Evolutionary conservation across 2,888 invertebrate species (phyloP), one percentile per base, ranked within the genome.

Genomic region (Anagyrus pseudococci): DNA sequence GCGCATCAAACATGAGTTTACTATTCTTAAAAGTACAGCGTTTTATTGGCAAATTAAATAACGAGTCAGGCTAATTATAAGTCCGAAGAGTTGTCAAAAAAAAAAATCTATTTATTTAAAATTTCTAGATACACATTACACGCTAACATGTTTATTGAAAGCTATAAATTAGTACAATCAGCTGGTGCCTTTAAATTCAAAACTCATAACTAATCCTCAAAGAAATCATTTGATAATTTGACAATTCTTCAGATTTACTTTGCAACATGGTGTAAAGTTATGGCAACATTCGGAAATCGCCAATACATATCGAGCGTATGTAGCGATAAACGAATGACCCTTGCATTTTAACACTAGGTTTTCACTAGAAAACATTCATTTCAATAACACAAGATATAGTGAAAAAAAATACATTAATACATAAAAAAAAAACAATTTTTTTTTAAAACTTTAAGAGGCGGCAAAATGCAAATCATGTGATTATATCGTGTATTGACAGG

Each of bases 401-500:
- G 47, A 50, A 62, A 57, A 40, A 25, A 46, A 25, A 26, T 25
- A 33, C 22, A 22, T 15, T 37, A 37, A 15, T 50, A 56, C 52
- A 48, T 40, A 29, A 59, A 58, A 54, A 25, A 40, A 40, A 63
- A 55, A 37, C 23, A 29, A 56, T 26, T 37, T 43, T 47, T 37
- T 64, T 49, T 40, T 6, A 58, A 58, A 64, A 58, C 20, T 57
- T 29, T 46, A 44, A 44, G 54, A 59, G 43, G 44, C 58, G 26
- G 41, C 23, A 62, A 62, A 63, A 61, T 48, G 52, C 48, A 67
- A 74, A 75, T 70, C 71, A 75, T 70, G 68, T 74, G 69, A 76
- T 77, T 73, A 70, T 73, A 70, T 75, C 77, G 72, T 78, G 68
- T 75, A 75, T 80, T 77, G 74, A 78, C 79, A 80, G 79, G 78